Percentiles rank a stretch among this genome's conserved stretches.
Evolutionary conservation across 2,113 vertebrate genomes (phyloP).

Genomic region (Nanorana parkeri): DNA sequence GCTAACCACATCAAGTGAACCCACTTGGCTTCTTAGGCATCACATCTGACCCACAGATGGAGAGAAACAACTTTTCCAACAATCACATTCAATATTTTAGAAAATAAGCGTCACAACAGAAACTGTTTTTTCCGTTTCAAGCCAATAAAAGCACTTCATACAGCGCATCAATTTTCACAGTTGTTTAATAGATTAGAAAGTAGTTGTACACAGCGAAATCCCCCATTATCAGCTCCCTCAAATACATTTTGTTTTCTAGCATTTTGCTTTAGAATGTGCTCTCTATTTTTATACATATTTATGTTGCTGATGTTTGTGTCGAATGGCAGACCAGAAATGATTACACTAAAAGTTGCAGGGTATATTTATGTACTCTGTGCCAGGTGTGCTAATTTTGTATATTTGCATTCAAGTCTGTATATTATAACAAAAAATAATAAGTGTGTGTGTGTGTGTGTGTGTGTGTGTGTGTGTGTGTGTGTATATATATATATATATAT

Average conservation of each 20-base stretch:
- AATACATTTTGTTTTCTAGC: slow-evolving; percentile 67
- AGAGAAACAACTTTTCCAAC: slow-evolving; percentile 63
- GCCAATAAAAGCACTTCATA: slow-evolving; percentile 75
- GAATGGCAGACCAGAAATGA: slow-evolving; percentile 75
- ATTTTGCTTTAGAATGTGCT: slow-evolving; percentile 62
- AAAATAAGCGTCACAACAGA: slow-evolving; percentile 65
- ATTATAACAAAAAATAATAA: too few species aligned
- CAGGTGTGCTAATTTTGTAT: slow-evolving; percentile 69
- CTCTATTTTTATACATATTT: slow-evolving; percentile 75
- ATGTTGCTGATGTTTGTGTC: slow-evolving; percentile 64
- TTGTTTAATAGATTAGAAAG: slow-evolving; percentile 84
- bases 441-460: too few species aligned
- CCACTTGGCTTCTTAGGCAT: background rate
- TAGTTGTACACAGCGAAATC: slow-evolving; percentile 82
- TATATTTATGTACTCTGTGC: slow-evolving; percentile 73
- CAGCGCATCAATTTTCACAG: slow-evolving; percentile 80
- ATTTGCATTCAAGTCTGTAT: slow-evolving; percentile 61
- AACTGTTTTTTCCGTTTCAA: slow-evolving; percentile 70
- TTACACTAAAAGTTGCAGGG: slow-evolving; percentile 61
- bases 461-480: too few species aligned
- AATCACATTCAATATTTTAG: slow-evolving; percentile 73
- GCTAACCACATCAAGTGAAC: slow-evolving; percentile 2
- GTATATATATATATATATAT: too few species aligned
- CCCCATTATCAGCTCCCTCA: slow-evolving; percentile 78
- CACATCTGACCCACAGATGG: slow-evolving; percentile 5